A percentile compares a stretch with the other conserved stretches of the same genome.
Conservation (phyloP, 2,113 vertebrate species). For the Austrofundulus limnaeus region DNA sequence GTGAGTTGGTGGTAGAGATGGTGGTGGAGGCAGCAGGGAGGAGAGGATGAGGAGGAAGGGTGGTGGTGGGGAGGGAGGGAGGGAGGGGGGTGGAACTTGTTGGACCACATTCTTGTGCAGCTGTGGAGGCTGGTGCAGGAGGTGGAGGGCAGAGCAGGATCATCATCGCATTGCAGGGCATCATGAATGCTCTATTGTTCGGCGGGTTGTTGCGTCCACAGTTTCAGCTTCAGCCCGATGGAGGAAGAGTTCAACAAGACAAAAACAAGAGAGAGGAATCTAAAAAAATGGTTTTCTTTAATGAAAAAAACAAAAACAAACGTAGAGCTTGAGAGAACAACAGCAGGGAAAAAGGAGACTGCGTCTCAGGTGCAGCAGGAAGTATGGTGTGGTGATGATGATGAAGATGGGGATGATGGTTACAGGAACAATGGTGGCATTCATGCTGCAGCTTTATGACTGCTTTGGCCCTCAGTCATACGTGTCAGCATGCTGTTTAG, state of each 20-base stretch:
- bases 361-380: slow-evolving; percentile 49
- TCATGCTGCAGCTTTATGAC: slow-evolving; percentile 59
- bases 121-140: slow-evolving; percentile 79
- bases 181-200: slow-evolving; percentile 84
- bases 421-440: slow-evolving; percentile 66
- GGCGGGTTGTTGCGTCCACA: slow-evolving; percentile 66
- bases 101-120: slow-evolving; percentile 85
- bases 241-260: not conserved
- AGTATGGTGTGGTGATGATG: slow-evolving; percentile 54
- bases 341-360: not conserved
- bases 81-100: slow-evolving; percentile 66
- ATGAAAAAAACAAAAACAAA: not conserved
- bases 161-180: slow-evolving; percentile 77
- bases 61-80: too few relatives aligned
- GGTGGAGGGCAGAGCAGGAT: slow-evolving; percentile 70
- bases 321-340: not conserved
- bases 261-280: slow-evolving; percentile 21
- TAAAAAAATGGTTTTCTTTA: not conserved
- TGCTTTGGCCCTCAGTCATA: slow-evolving; percentile 55
- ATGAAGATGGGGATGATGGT: slow-evolving; percentile 63
- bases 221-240: slow-evolving; percentile 64
- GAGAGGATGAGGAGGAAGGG: slow-evolving; percentile 27
- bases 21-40: slow-evolving; percentile 59
- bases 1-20: slow-evolving; percentile 68
- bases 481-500: slow-evolving; percentile 54